Base-by-base conservation (phyloP, 2,797 vertebrate genomes). In the Scomberomorus guttatus region DNA sequence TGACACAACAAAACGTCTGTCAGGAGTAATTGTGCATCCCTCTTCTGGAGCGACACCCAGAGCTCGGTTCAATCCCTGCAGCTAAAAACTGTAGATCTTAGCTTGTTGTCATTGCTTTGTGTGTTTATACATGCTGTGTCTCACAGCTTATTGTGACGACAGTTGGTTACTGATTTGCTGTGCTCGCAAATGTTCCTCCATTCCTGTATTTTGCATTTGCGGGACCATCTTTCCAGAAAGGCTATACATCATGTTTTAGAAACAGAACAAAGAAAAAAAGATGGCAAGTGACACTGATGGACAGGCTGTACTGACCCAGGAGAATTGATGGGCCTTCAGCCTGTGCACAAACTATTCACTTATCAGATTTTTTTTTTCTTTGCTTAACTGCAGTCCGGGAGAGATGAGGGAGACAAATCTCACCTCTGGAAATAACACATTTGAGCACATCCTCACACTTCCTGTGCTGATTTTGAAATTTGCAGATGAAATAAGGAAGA, bases 211-310 rank as follows among this genome's bases (percentile, higher is more conserved):
- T 12, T 20, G 29, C 39, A 18, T 68, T 39, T 42, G 39, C 12
- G 3, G 6, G 44, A 17, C 27, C 27, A 9, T 20, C 34, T 24
- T 46, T 22, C n/a, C 20, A 37, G 15, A 13, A 72, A 57, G 12
- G 50, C 50, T n/a, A 25, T 3, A 39, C 20, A 20, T 8, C 0
- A 3, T 18, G 50, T 48, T 61, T 77, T 59, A 34, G 52, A 39
- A 34, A 6, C 4, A 27, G 9, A 77, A 29, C 56, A 48, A 61
- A 29, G 27, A 32, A 77, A 50, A 15, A 44, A 59, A 51, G 25
- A 64, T 58, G 44, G n/a, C 24, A 27, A 61, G 55, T 65, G 55
- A 65, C 65, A 70, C 14, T 80, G 58, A 83, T 58, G 24, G 76
- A 73, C 58, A 64, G 39, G 54, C 29, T 20, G 24, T 20, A 1